Evolutionary conservation across 2,888 invertebrate species (phyloP), one percentile per base, ranked within the genome.

Genomic region (Heliconius sara): DNA sequence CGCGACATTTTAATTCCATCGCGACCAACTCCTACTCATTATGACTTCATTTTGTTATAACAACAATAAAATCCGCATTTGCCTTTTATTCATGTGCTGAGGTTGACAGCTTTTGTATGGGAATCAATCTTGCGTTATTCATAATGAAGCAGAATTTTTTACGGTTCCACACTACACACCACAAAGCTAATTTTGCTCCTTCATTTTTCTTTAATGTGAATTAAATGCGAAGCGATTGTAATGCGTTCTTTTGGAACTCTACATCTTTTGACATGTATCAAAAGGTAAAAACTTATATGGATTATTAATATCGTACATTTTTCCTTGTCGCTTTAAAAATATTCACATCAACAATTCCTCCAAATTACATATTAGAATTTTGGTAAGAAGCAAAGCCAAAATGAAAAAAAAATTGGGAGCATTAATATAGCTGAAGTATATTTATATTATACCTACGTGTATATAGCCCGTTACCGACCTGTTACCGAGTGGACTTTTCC

Each of bases 21-120:
- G 87, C 87, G 87, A 87, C 87, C 87, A 81, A 87, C 89, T 89
- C 88, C 90, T 88, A 90, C 94, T 94, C 93, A 95, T 94, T 95
- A 94, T 89, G 91, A 88, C 94, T 95, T 94, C 91, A 94, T 94
- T 94, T 94, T 93, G 90, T 92, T 92, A 89, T 92, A 91, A 93
- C 93, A 93, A 95, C 93, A 94, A 95, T 92, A 88, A 87, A 87
- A 85, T 84, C 86, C 84, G 83, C 83, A 80, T 85, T 84, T 84
- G 84, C 85, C 84, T 86, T 92, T 91, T 90, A 92, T 92, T 92
- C 91, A 88, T 88, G 88, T 87, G 86, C 87, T 84, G 87, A 88
- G 86, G 89, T 90, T 92, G 94, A 93, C 94, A 90, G 91, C 88
- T 88, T 91, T 93, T 94, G 94, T 94, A 86, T 86, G 85, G 86